Evolutionary conservation across 2,113 vertebrate species (phyloP).

Genomic region (Nothoprocta pentlandii): DNA sequence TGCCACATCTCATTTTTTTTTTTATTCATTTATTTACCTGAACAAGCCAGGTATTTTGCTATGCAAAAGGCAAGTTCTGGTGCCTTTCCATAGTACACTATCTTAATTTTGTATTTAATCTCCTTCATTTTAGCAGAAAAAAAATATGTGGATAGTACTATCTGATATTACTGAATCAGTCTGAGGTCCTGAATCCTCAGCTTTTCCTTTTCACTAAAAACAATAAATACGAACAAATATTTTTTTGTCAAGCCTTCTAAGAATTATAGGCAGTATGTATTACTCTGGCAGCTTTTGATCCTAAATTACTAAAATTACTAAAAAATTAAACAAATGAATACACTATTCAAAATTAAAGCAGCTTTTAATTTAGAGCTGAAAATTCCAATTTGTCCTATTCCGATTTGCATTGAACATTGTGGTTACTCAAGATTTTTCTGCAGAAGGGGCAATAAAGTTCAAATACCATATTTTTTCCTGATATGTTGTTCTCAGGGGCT

Average conservation of each 20-base stretch:
- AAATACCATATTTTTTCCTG: background rate
- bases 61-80: background rate
- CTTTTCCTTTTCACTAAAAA: background rate
- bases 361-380: background rate
- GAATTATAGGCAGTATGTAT: background rate
- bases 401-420: background rate
- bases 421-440: background rate
- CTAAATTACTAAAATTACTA: background rate
- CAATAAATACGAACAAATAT: background rate
- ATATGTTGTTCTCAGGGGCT: background rate
- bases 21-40: background rate
- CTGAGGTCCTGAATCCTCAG: background rate
- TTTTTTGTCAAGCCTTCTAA: background rate
- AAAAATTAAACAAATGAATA: background rate
- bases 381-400: background rate
- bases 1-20: background rate
- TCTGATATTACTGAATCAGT: background rate
- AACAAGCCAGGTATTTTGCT: background rate
- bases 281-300: background rate
- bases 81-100: background rate
- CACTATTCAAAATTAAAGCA: background rate
- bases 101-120: background rate
- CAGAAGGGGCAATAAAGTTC: background rate
- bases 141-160: background rate
- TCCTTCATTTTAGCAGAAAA: background rate